Conservation (phyloP, 2,113 vertebrate genomes). For the Porphyrio hochstetteri region DNA sequence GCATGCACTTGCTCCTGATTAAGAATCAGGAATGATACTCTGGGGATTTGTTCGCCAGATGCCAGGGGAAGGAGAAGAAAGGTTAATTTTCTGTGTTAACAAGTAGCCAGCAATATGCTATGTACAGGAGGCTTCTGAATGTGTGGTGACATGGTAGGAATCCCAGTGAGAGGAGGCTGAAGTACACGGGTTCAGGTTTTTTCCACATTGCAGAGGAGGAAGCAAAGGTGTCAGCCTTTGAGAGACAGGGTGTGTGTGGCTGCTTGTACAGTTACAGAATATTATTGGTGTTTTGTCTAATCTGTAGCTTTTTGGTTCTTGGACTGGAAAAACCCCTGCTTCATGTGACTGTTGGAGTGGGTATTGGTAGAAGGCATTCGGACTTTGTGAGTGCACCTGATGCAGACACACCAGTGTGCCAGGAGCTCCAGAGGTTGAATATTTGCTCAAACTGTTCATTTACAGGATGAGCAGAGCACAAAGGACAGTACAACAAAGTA, state of each 20-base stretch:
- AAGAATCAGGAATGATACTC: not conserved
- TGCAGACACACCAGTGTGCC: not conserved
- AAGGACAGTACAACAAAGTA: not conserved
- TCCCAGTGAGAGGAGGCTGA: not conserved
- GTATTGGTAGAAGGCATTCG: not conserved
- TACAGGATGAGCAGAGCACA: not conserved
- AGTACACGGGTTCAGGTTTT: not conserved
- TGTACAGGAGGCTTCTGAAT: not conserved
- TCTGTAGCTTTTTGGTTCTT: not conserved
- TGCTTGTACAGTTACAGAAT: not conserved
- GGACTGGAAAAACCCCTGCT: not conserved
- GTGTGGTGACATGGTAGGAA: not conserved
- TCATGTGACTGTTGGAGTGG: not conserved
- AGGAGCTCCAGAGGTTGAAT: not conserved
- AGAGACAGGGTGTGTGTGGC: not conserved
- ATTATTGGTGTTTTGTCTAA: not conserved
- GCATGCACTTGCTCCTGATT: fast-evolving
- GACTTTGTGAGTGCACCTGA: not conserved
- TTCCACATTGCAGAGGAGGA: not conserved
- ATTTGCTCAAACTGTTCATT: not conserved
- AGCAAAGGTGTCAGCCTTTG: not conserved
- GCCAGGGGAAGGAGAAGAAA: not conserved
- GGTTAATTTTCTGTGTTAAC: not conserved
- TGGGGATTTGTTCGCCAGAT: not conserved
- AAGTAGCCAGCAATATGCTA: not conserved